Evolutionary conservation across 1,140 invertebrate species (phyloP).

Genomic region (Lordiphosa stackelbergi): DNA sequence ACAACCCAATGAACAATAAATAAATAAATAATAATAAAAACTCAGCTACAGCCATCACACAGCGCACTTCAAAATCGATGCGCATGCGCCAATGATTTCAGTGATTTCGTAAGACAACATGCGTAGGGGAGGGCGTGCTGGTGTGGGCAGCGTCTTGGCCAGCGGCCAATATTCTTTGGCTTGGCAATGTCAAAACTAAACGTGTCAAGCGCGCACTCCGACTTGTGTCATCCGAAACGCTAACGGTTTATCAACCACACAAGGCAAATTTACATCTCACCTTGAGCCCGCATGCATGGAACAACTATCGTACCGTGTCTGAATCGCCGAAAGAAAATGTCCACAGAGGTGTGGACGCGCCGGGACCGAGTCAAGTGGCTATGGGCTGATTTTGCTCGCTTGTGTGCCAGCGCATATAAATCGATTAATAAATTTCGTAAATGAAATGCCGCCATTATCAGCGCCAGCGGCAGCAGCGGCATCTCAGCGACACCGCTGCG

Average conservation of each 20-base stretch:
- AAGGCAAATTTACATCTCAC: conserved; percentile 58
- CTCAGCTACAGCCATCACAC: conserved; percentile 11
- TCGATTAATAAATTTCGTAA: conserved; percentile 72
- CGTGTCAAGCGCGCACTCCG: conserved; percentile 40
- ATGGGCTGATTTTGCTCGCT: conserved; percentile 26
- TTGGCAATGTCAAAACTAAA: conserved; percentile 59
- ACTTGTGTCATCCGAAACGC: conserved; percentile 48
- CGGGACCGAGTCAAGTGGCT: conserved; percentile 2
- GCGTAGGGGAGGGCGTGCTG: conserved; percentile 11
- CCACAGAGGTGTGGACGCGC: conserved; percentile 17
- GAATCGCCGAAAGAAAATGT: conserved; percentile 40
- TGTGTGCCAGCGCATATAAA: conserved; percentile 64
- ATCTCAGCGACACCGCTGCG: conserved; percentile 2
- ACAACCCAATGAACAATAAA: conserved; percentile 35
- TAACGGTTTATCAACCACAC: conserved; percentile 42
- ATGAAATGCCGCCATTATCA: conserved; percentile 64
- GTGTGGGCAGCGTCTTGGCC: conserved; percentile 14
- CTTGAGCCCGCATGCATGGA: conserved; percentile 33
- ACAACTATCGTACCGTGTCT: too few relatives aligned
- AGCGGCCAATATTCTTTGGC: conserved; percentile 52
- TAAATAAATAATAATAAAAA: conserved; percentile 41
- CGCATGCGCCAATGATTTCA: conserved; percentile 57
- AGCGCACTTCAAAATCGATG: conserved; percentile 22
- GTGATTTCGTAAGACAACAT: conserved; percentile 37
- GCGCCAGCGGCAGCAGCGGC: conserved; percentile 5